phyloP scores from a whole-genome alignment of 2,113 vertebrate species.

The Irena cyanogastra region DNA sequence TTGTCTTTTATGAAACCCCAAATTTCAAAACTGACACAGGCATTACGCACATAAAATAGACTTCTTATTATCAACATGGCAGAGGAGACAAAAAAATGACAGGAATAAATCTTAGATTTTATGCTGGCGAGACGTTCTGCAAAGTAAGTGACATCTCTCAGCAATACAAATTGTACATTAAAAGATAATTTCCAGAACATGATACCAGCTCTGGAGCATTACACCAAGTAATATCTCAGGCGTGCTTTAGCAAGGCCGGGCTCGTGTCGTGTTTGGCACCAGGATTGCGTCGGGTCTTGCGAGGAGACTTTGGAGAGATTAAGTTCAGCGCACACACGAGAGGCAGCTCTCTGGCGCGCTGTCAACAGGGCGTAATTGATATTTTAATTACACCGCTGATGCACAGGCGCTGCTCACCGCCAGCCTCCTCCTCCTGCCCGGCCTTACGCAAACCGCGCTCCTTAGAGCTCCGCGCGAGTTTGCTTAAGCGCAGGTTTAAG shows the following conservation, averaged over 20 bases:
- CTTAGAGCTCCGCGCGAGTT: neutral
- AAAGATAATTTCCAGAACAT: conserved; percentile 73
- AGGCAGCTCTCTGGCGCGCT: conserved; percentile 40
- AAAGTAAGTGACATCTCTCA: conserved; percentile 62
- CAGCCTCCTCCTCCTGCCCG: conserved; percentile 14
- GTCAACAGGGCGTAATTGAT: conserved; percentile 57
- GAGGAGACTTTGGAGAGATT: conserved; percentile 42
- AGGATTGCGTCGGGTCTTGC: neutral
- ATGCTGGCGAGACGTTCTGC: conserved; percentile 41
- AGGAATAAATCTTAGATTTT: conserved; percentile 72
- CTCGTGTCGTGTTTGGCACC: neutral
- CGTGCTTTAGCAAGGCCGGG: neutral
- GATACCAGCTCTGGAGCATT: conserved; percentile 53
- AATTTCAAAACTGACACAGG: conserved; percentile 61
- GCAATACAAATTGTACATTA: conserved; percentile 69
- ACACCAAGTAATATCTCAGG: neutral
- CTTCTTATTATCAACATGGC: conserved; percentile 65
- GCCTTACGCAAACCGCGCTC: neutral
- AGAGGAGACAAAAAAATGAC: conserved; percentile 61
- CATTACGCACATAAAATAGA: conserved; percentile 3
- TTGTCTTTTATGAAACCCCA: conserved; percentile 48
- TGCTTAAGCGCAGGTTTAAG: neutral
- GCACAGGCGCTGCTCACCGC: neutral
- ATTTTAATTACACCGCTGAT: conserved; percentile 70
- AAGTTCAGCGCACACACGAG: conserved; percentile 33